These are phyloP conservation scores for Amphimedon queenslandica DNA, from an alignment of 37 sponge, comb jelly and placozoan species.

Conservation along the genomic window DNA sequence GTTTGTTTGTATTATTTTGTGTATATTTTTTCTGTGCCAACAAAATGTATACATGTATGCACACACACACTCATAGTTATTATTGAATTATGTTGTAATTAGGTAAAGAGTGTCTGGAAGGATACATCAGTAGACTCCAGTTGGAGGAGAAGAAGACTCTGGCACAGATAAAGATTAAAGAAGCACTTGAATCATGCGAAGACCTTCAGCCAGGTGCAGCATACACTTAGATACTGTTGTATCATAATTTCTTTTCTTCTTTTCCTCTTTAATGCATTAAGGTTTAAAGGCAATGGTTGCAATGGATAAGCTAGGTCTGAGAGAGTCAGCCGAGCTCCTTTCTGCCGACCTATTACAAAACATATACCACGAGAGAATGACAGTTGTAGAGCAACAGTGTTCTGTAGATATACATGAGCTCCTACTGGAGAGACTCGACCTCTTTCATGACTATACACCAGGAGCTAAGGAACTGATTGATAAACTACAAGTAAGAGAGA, in stretches of 20 bases:
- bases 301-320: slow-evolving; percentile 24
- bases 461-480: slow-evolving; percentile 2
- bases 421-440: slow-evolving; percentile 51
- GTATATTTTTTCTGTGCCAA: too few species aligned
- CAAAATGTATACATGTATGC: not conserved
- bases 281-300: slow-evolving; percentile 33
- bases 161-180: slow-evolving; percentile 17
- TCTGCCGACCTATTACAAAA: not conserved
- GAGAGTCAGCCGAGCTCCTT: slow-evolving; percentile 6
- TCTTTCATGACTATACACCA: slow-evolving; percentile 18
- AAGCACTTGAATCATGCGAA: not conserved
- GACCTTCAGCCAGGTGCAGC: slow-evolving; percentile 32
- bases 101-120: not conserved
- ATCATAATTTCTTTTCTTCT: not conserved
- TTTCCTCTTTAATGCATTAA: too few species aligned
- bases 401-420: slow-evolving; percentile 44
- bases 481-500: slow-evolving; percentile 9
- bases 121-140: not conserved
- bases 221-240: not conserved
- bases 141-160: not conserved
- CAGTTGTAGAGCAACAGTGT: slow-evolving; percentile 34
- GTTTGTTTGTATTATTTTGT: too few species aligned
- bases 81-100: not conserved
- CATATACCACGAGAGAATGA: slow-evolving; percentile 55
- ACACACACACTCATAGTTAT: not conserved